Evolutionary conservation across 2,113 vertebrate genomes (phyloP).

Genomic region (Symphodus melops): DNA sequence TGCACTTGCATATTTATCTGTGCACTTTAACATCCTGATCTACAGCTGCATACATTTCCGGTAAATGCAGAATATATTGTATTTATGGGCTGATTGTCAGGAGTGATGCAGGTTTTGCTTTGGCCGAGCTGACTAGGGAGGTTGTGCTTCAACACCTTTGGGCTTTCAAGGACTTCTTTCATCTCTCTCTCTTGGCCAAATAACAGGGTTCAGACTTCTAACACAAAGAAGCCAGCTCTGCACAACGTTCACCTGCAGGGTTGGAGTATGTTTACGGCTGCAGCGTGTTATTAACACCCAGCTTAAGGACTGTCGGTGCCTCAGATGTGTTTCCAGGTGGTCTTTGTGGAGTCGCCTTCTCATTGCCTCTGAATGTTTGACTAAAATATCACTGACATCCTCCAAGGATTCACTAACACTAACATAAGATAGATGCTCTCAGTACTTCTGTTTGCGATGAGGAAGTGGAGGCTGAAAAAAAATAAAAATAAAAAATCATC

Average conservation of each 20-base stretch:
- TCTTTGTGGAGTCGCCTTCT: slow-evolving; percentile 10
- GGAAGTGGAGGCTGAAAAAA: slow-evolving; percentile 26
- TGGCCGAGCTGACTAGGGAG: not conserved
- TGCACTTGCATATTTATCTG: slow-evolving; percentile 10
- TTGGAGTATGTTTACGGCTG: slow-evolving; percentile 32
- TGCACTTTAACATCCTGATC: not conserved
- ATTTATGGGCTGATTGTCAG: not conserved
- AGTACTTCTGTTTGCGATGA: slow-evolving; percentile 39
- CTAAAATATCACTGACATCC: not conserved
- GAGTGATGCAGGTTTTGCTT: slow-evolving; percentile 14
- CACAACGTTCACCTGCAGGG: slow-evolving; percentile 18
- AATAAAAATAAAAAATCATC: not conserved
- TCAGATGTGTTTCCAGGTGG: slow-evolving; percentile 40
- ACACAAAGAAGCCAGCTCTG: not conserved
- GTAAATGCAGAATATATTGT: not conserved
- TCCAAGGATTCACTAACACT: slow-evolving; percentile 12
- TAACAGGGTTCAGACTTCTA: slow-evolving; percentile 42
- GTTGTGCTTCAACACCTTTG: slow-evolving; percentile 4
- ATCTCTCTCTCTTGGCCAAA: slow-evolving; percentile 44
- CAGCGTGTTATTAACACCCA: slow-evolving; percentile 42
- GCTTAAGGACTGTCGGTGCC: slow-evolving; percentile 2
- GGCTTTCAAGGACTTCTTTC: slow-evolving; percentile 55
- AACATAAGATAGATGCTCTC: slow-evolving; percentile 25
- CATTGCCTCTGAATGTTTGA: slow-evolving; percentile 14
- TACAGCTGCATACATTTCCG: not conserved